Base-by-base conservation (phyloP, 2,113 vertebrate species). In the Oreocharis arfaki region DNA sequence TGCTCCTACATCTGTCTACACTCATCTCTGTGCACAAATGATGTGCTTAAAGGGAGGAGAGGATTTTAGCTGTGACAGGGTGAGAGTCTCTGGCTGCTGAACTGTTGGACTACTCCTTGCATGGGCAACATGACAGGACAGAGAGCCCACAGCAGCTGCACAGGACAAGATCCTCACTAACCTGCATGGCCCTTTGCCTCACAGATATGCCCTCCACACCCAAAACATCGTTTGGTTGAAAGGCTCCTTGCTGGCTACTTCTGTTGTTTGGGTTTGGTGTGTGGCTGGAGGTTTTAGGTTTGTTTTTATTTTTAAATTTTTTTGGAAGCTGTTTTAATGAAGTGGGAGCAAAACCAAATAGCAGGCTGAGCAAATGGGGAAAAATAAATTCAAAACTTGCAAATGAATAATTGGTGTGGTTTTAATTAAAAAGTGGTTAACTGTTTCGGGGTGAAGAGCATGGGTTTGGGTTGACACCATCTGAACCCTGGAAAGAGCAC, bases 381-480 rank as follows among this genome's bases (percentile, higher is more conserved):
- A 97, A 97, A 97, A 94, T 83, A 95, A 95, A 95, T 56, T 80
- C 37, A 59, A 97, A 96, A 96, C 89, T 95, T 95, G 95, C 71
- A 76, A 97, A 96, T 91, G 95, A 96, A 95, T 96, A 97, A 97
- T 94, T 90, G 93, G 95, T 26, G 12, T 97, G 97, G 96, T 97
- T 97, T 81, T 96, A 98, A 98, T 97, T 97, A 97, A 59, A 46
- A 82, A 87, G 91, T 1, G 9, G 77, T 97, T 97, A 94, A 90
- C 85, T 82, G 81, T 97, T 97, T 98, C 60, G 63, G 96, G 93
- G 78, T 77, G 95, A 97, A 95, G 95, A 95, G 94, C 91, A 84
- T 37, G 94, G 87, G 95, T 63, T 94, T 68, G 95, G 47, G 90
- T 32, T 97, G 94, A 96, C 95, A 96, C 77, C 1, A 3, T 64